phyloP scores from a whole-genome alignment of 2,797 vertebrate species.

The Gouania willdenowi region DNA sequence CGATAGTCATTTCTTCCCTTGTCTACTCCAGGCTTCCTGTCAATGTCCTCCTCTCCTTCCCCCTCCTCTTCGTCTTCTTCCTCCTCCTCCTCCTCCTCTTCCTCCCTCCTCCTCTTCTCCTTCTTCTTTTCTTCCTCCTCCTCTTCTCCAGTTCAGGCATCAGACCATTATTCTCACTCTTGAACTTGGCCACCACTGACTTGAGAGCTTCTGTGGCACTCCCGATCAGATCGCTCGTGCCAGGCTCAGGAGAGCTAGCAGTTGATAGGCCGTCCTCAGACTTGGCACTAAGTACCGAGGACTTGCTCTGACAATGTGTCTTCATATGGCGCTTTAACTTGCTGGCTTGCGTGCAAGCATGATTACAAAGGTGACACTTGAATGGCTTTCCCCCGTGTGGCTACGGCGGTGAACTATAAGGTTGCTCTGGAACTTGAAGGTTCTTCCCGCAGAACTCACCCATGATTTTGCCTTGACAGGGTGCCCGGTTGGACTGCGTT shows the following conservation, averaged over 20 bases:
- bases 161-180: constrained; percentile 90
- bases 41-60: constrained; percentile 85
- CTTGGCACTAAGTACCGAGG: constrained; percentile 86
- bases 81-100: constrained; percentile 87
- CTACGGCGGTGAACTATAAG: constrained; percentile 95
- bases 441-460: constrained; percentile 97
- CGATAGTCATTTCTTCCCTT: constrained; percentile 81
- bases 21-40: constrained; percentile 73
- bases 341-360: constrained; percentile 97
- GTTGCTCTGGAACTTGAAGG: constrained; percentile 99
- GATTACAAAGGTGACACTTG: constrained; percentile 97
- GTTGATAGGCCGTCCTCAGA: constrained; percentile 93
- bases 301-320: constrained; percentile 94
- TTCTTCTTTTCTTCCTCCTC: constrained; percentile 94
- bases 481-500: constrained; percentile 71
- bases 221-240: constrained; percentile 89
- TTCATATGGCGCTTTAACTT: constrained; percentile 99
- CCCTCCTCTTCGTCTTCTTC: constrained; percentile 79
- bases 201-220: constrained; percentile 94
- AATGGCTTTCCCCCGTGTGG: constrained; percentile 98
- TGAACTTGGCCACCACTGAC: constrained; percentile 96
- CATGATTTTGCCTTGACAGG: constrained; percentile 95
- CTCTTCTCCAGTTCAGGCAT: constrained; percentile 90
- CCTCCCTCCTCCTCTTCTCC: constrained; percentile 91
- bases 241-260: constrained; percentile 91